phyloP scores from a whole-genome alignment of 2,113 vertebrate genomes.

The Noturus placidus region DNA sequence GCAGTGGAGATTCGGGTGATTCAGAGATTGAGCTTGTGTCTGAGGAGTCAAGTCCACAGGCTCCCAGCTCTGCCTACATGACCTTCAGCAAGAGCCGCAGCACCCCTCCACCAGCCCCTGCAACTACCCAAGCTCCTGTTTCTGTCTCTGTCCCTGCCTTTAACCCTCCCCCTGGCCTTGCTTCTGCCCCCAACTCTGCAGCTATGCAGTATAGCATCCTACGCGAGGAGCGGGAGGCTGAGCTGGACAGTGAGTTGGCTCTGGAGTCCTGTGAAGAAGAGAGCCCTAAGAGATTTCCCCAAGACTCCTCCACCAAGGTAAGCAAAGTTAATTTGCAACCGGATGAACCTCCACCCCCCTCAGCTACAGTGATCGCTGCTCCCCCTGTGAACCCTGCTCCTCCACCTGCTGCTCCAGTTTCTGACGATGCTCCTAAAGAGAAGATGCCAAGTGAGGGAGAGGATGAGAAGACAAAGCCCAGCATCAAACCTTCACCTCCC shows the following conservation, averaged over 20 bases:
- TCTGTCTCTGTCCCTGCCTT: conserved; percentile 62
- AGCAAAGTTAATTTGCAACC: conserved; percentile 40
- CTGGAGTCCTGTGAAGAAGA: conserved; percentile 95
- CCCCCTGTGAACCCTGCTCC: conserved; percentile 42
- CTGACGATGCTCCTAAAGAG: conserved; percentile 22
- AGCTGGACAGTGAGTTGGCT: conserved; percentile 96
- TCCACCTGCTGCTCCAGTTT: neutral
- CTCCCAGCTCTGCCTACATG: conserved; percentile 63
- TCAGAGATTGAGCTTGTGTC: conserved; percentile 95
- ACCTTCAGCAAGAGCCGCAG: conserved; percentile 76
- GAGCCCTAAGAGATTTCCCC: conserved; percentile 86
- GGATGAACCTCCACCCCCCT: conserved; percentile 54
- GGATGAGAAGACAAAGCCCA: conserved; percentile 38
- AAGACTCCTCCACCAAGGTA: conserved; percentile 79
- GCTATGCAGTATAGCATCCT: conserved; percentile 86
- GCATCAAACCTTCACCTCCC: neutral
- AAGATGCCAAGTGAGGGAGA: conserved; percentile 17
- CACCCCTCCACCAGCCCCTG: conserved; percentile 72
- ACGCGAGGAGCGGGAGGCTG: conserved; percentile 92
- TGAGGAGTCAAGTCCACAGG: conserved; percentile 75
- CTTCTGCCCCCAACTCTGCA: conserved; percentile 51
- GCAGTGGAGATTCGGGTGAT: conserved; percentile 91
- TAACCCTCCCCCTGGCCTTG: neutral
- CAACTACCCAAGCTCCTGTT: conserved; percentile 68
- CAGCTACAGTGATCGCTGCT: conserved; percentile 46